Evolutionary conservation across 2,888 invertebrate species (phyloP).

Genomic region (Xylophagus ater): DNA sequence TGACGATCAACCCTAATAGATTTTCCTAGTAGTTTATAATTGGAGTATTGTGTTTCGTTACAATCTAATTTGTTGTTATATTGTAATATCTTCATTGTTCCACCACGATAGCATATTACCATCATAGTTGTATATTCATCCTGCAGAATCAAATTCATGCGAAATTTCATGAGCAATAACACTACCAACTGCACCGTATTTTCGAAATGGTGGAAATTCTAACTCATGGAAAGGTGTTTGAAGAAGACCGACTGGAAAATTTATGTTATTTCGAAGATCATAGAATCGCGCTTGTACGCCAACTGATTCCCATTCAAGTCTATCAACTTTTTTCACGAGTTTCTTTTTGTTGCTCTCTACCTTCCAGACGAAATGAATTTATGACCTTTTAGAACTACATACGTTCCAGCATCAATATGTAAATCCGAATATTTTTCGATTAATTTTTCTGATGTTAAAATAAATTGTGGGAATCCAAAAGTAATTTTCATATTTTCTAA

Average conservation of each 20-base stretch:
- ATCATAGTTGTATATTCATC: conserved; percentile 2
- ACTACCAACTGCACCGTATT: conserved; percentile 7
- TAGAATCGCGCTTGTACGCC: conserved; percentile 4
- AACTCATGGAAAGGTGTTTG: not conserved
- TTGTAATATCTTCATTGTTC: not conserved
- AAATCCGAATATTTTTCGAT: conserved; percentile 2
- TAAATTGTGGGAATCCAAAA: no score
- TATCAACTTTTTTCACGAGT: not conserved
- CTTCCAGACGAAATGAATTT: not conserved
- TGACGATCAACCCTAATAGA: not conserved
- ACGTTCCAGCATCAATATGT: not conserved
- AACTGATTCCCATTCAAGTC: not conserved
- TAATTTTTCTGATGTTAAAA: no score
- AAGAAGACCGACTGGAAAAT: conserved; percentile 6
- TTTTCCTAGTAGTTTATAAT: conserved; percentile 2
- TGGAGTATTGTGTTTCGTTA: conserved; percentile 3
- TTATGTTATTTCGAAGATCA: conserved; percentile 4
- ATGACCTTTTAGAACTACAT: conserved; percentile 3
- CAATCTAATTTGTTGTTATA: no score
- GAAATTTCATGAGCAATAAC: conserved; percentile 8
- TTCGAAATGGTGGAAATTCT: conserved; percentile 1
- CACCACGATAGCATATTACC: conserved; percentile 8
- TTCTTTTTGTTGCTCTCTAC: conserved; percentile 1
- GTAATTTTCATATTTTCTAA: no score
- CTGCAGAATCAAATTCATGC: conserved; percentile 6